These are phyloP conservation scores for Pinna nobilis DNA, from an alignment of 1,140 invertebrate species.

Conservation along the genomic window DNA sequence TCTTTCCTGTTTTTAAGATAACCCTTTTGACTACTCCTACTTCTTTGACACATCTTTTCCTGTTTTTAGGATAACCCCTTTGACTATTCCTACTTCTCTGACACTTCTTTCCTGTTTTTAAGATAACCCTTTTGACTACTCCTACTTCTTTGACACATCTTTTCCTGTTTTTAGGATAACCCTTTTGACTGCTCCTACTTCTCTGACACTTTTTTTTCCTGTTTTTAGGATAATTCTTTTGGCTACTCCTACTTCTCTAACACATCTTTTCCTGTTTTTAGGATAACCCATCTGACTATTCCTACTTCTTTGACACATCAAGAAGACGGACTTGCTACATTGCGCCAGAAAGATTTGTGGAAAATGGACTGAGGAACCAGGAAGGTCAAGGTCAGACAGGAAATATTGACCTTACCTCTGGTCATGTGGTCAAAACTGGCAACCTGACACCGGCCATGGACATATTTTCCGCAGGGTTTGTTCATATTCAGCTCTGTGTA, in stretches of 20 bases:
- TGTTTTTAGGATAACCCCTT: too few species aligned
- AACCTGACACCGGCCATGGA: slow-evolving; percentile 93
- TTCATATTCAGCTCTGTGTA: background rate
- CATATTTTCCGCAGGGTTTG: slow-evolving; percentile 95
- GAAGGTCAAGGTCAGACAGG: slow-evolving; percentile 53
- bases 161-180: too few species aligned
- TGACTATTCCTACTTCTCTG: too few species aligned
- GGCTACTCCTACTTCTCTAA: slow-evolving; percentile 99
- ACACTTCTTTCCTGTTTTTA: too few species aligned
- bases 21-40: too few species aligned
- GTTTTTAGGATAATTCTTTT: slow-evolving; percentile 91
- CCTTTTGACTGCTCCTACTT: too few species aligned
- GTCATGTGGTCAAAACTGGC: slow-evolving; percentile 62
- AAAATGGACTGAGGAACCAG: slow-evolving; percentile 54
- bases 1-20: too few species aligned
- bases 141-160: too few species aligned
- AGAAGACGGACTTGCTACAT: slow-evolving; percentile 95
- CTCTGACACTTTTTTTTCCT: too few species aligned
- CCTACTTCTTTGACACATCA: slow-evolving; percentile 99
- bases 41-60: too few species aligned
- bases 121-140: too few species aligned
- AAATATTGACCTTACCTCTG: slow-evolving; percentile 64
- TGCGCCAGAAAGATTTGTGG: slow-evolving; percentile 90
- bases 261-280: slow-evolving; percentile 53
- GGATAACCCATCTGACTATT: slow-evolving; percentile 99